phyloP scores from a whole-genome alignment of 2,797 vertebrate genomes.

The Pristis pectinata region DNA sequence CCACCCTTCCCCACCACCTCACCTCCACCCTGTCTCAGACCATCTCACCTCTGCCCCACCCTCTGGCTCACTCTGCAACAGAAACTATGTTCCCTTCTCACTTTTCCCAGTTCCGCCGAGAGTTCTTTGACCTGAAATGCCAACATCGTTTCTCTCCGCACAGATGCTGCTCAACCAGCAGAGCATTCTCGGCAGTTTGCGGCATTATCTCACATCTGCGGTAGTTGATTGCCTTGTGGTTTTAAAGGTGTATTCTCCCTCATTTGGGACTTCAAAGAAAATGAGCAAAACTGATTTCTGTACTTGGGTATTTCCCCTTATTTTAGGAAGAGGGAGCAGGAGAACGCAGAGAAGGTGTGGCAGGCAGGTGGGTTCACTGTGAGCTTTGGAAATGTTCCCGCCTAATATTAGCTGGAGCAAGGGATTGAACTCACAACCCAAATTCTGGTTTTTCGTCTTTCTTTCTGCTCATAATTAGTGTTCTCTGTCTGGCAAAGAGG shows the following conservation, averaged over 20 bases:
- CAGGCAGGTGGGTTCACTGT: not conserved
- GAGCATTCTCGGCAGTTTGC: too few species aligned
- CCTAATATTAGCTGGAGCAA: not conserved
- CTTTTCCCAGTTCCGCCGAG: too few species aligned
- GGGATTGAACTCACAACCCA: not conserved
- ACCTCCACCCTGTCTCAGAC: too few species aligned
- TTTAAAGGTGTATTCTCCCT: not conserved
- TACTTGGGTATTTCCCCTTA: not conserved
- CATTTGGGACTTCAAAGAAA: not conserved
- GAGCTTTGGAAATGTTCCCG: not conserved
- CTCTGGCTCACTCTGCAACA: too few species aligned
- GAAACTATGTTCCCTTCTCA: too few species aligned
- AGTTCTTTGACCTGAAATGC: too few species aligned
- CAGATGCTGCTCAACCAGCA: too few species aligned
- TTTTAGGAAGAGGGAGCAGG: not conserved
- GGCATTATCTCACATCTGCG: too few species aligned
- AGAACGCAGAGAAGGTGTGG: not conserved
- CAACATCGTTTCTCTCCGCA: too few species aligned
- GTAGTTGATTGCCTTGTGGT: not conserved
- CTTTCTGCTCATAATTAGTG: not conserved
- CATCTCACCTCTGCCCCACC: too few species aligned
- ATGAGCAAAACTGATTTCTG: not conserved
- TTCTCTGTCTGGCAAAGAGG: not conserved
- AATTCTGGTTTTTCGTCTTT: conserved; percentile 17
- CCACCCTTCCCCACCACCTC: too few species aligned